A percentile compares a stretch with the other conserved stretches of the same genome.
These are phyloP conservation scores for Pseudeuparius sepicola DNA, from an alignment of 2,888 invertebrate species.

Conservation along the genomic window DNA sequence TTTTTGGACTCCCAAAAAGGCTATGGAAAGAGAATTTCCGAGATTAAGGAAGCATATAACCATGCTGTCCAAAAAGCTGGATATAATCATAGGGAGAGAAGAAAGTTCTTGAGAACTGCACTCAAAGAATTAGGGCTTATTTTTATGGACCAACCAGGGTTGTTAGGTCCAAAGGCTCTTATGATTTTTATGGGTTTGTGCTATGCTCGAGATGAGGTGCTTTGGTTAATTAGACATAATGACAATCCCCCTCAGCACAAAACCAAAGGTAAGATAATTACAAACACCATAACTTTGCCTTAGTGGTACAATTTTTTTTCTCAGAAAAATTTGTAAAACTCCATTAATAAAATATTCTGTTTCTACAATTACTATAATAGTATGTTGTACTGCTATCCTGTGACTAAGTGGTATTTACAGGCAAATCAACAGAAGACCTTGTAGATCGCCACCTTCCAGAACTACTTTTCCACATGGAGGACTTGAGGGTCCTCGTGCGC, in stretches of 20 bases:
- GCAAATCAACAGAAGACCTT: conserved; percentile 79
- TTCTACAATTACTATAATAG: too few species aligned
- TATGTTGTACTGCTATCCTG: too few species aligned
- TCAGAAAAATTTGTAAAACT: too few species aligned
- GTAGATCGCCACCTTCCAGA: conserved; percentile 95
- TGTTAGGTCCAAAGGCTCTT: conserved; percentile 94
- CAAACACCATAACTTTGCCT: too few species aligned
- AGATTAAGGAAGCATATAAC: conserved; percentile 91
- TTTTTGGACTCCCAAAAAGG: conserved; percentile 96
- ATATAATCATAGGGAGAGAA: conserved; percentile 83
- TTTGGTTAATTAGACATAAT: conserved; percentile 92
- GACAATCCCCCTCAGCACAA: conserved; percentile 88
- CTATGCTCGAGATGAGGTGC: conserved; percentile 92
- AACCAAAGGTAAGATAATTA: conserved; percentile 48
- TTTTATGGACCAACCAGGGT: conserved; percentile 94
- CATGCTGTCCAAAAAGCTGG: conserved; percentile 87
- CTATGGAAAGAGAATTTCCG: conserved; percentile 82
- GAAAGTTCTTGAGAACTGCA: conserved; percentile 92
- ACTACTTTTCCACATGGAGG: conserved; percentile 95
- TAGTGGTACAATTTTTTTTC: too few species aligned
- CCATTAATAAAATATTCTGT: too few species aligned
- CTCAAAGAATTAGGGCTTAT: conserved; percentile 91
- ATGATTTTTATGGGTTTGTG: conserved; percentile 94
- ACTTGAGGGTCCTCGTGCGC: conserved; percentile 83
- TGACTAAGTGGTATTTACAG: too few species aligned